Conservation (phyloP, 2,797 vertebrate genomes). For the Adrianichthys oophorus region DNA sequence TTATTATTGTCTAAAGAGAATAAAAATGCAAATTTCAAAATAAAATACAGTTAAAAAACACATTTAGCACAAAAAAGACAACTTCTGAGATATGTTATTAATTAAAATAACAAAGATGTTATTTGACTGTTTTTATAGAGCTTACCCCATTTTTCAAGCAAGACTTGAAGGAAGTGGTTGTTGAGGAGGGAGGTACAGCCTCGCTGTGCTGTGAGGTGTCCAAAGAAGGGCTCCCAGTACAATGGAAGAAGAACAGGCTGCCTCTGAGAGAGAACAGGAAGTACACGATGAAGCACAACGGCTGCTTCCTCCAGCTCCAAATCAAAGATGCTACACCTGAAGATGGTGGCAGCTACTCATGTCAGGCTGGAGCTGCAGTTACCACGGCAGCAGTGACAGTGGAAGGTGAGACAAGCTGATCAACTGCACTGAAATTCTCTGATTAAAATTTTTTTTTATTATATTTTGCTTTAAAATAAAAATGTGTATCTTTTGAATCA, state of each 20-base stretch:
- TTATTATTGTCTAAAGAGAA: too few species aligned
- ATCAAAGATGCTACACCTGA: constrained; percentile 78
- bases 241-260: constrained; percentile 83
- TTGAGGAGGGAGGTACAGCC: constrained; percentile 55
- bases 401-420: constrained; percentile 9
- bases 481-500: background rate
- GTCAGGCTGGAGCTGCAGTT: constrained; percentile 60
- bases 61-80: too few species aligned
- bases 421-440: background rate
- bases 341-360: constrained; percentile 83
- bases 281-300: constrained; percentile 77
- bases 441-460: too few species aligned
- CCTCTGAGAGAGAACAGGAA: constrained; percentile 75
- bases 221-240: constrained; percentile 58
- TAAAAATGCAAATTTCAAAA: too few species aligned
- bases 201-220: constrained; percentile 76
- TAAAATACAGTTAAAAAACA: too few species aligned
- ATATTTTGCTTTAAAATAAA: too few species aligned
- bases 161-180: constrained; percentile 42
- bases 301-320: constrained; percentile 71
- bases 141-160: constrained; percentile 62
- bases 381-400: constrained; percentile 34
- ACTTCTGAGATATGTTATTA: too few species aligned
- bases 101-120: too few species aligned
- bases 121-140: constrained; percentile 30